Evolutionary conservation across 1,140 invertebrate species (phyloP), one percentile per base, ranked within the genome.

Genomic region (Palaemon carinicauda): DNA sequence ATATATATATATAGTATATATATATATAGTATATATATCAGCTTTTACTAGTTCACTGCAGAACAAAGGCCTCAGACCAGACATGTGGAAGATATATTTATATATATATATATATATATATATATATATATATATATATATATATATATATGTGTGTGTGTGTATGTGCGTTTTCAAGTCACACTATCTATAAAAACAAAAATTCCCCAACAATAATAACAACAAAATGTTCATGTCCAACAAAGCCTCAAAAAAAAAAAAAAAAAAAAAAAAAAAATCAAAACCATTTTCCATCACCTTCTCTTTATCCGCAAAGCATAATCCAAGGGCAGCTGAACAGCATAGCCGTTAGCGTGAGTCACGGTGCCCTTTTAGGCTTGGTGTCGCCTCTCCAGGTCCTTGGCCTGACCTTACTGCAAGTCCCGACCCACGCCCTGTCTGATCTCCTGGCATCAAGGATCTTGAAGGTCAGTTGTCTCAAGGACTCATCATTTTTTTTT

Each of bases 381-480:
- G 81, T 31, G 27, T 83, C 81, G 1, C 81, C 81, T 21, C 52
- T 83, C 1, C 81, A 83, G 53, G 9, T 83, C 52, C n/a, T 83
- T 29, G 19, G 74, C 21, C 52, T 83, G 3, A 56, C 73, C 17
- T 31, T 83, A 21, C 9, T 77, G 4, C 81, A 83, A 17, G 69
- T 75, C 17, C 81, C 81, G 1, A 15, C 75, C 51, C 69, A 83
- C 29, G 10, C 52, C 19, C 9, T 71, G 3, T 69, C 33, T 60
- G 9, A 50, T 14, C 80, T 51, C 21, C 60, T 81, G 10, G 29
- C 60, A 14, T 52, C 17, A 21, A 21, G 17, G 9, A 3, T 52
- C 41, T 31, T 81, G 24, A 56, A 71, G 60, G 80, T 81, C 21
- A 54, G 77, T 54, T 29, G 17, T 27, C 27, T n/a, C n/a, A n/a